These are phyloP conservation scores for Drosophila recens DNA, from an alignment of 2,888 invertebrate species.

Conservation along the genomic window DNA sequence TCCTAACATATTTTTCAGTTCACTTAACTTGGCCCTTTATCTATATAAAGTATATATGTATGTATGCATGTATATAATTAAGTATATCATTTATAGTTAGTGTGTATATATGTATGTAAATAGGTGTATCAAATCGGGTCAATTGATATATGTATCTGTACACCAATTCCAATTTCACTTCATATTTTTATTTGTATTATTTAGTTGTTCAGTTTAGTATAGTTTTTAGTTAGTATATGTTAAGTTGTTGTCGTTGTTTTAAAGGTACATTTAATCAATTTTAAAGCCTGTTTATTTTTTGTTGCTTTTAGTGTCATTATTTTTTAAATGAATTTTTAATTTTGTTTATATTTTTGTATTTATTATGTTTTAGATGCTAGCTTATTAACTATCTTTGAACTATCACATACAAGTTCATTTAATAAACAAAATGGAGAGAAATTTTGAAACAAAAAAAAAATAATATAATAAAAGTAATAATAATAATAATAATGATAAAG, in stretches of 20 bases:
- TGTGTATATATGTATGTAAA: slow-evolving; percentile 14
- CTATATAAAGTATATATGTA: slow-evolving; percentile 9
- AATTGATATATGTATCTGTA: slow-evolving; percentile 18
- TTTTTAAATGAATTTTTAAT: slow-evolving; percentile 14
- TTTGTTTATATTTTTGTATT: slow-evolving; percentile 27
- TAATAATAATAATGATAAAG: slow-evolving; percentile 10
- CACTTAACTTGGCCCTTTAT: slow-evolving; percentile 40
- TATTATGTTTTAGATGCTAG: slow-evolving; percentile 35
- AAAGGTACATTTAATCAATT: slow-evolving; percentile 22
- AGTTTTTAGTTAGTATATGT: slow-evolving; percentile 21
- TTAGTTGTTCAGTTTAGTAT: neutral
- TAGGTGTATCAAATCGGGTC: slow-evolving; percentile 29
- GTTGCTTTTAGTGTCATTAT: slow-evolving; percentile 1
- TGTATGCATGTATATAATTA: slow-evolving; percentile 14
- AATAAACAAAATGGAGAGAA: slow-evolving; percentile 46
- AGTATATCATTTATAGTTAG: slow-evolving; percentile 13
- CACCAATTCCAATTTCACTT: slow-evolving; percentile 34
- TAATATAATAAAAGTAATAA: slow-evolving; percentile 11
- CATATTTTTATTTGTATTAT: slow-evolving; percentile 1
- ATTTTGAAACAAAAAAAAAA: slow-evolving; percentile 23
- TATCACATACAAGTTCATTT: slow-evolving; percentile 82
- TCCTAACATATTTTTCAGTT: slow-evolving; percentile 21
- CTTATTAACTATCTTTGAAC: slow-evolving; percentile 80
- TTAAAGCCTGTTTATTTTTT: slow-evolving; percentile 37
- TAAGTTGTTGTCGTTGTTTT: slow-evolving; percentile 19